Base-by-base conservation (phyloP, 2,113 vertebrate species). In the Ictidomys tridecemlineatus region DNA sequence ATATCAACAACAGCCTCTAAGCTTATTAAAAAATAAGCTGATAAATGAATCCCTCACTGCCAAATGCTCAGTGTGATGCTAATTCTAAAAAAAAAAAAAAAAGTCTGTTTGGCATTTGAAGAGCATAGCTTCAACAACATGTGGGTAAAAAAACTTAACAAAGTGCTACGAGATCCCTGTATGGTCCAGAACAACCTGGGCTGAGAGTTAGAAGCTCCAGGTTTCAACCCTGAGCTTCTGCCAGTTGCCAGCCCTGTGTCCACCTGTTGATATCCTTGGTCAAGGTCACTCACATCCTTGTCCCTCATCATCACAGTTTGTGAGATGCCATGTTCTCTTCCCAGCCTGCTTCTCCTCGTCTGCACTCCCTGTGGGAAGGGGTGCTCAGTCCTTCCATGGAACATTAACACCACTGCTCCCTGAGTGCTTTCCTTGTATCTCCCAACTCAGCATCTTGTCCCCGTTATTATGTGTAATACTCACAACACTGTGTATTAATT, bases 31-130 rank as follows among this genome's bases (percentile, higher is more conserved):
- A 95, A 93, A 89, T 48, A 96, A 95, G 74, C 89, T 6, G 37
- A 84, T 83, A 79, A 79, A 92, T 13, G 48, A 95, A 42, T 95
- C 95, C 37, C 63, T 90, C 89, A 22, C 92, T 67, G 92, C 97
- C 93, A 93, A 77, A 93, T 7, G 83, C 76, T 97, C 95, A 42
- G 85, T 45, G 61, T 53, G 70, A 58, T 84, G 53, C 63, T n/a
- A 70, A 51, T 72, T 91, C 45, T 45, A 45, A 45, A 45, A 45
- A 45, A 45, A 45, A 45, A 45, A 45, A 45, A 45, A 45, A 95
- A 97, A 83, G 83, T 69, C 42, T 63, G 58, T 72, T 83, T 89
- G 85, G 93, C 93, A 95, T 87, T 88, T 82, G 65, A 96, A 83
- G n/a, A 89, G 89, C 63, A 67, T 79, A 74, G 58, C 51, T 32